A percentile compares a stretch with the other conserved stretches of the same genome.
Evolutionary conservation across 2,797 vertebrate genomes (phyloP).

Genomic region (Tadarida brasiliensis): DNA sequence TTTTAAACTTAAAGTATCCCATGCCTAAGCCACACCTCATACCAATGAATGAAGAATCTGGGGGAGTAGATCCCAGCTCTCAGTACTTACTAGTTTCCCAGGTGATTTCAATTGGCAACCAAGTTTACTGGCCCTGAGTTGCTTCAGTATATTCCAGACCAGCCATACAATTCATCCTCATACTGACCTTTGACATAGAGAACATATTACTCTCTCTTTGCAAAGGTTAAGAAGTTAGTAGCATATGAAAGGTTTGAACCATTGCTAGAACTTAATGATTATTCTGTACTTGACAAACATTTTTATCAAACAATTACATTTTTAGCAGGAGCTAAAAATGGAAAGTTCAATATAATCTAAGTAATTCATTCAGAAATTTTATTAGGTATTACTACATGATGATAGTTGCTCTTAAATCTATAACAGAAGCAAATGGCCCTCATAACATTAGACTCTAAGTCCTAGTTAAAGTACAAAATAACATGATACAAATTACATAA

Average conservation of each 20-base stretch:
- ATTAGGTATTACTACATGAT: not conserved
- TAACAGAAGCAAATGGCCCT: not conserved
- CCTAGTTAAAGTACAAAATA: not conserved
- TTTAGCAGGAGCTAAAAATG: not conserved
- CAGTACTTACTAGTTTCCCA: not conserved
- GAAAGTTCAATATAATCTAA: not conserved
- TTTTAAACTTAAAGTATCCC: not conserved
- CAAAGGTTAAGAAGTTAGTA: not conserved
- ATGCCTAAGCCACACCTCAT: not conserved
- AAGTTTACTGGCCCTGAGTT: not conserved
- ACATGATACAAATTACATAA: not conserved
- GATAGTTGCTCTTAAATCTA: not conserved
- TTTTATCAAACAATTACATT: not conserved
- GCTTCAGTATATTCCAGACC: not conserved
- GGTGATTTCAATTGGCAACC: not conserved
- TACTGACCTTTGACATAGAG: not conserved
- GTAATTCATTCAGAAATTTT: constrained; percentile 1
- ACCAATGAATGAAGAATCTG: not conserved
- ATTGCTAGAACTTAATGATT: not conserved
- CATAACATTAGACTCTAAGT: not conserved
- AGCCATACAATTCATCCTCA: not conserved
- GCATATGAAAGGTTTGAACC: not conserved
- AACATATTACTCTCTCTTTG: not conserved
- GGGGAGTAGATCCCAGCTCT: not conserved
- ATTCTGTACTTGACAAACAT: not conserved